Evolutionary conservation across 1,140 invertebrate species (phyloP).

Genomic region (Tetragonula clypearis): DNA sequence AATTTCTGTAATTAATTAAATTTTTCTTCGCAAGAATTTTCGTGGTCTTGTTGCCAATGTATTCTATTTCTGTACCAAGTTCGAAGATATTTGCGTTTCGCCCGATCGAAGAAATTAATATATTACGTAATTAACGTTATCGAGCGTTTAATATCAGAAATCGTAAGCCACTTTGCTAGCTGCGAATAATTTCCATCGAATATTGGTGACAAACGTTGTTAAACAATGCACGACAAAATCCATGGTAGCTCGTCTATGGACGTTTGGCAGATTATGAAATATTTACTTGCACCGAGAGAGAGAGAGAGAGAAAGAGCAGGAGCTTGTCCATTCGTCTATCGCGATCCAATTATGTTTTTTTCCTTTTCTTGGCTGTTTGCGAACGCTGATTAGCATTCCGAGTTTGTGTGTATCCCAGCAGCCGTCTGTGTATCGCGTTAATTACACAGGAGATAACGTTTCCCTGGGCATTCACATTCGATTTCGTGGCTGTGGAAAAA

Average conservation of each 20-base stretch:
- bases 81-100: background rate
- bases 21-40: no score
- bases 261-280: conserved; percentile 30
- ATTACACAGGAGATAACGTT: conserved; percentile 54
- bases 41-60: background rate
- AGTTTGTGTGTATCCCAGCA: background rate
- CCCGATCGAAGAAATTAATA: background rate
- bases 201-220: background rate
- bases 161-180: background rate
- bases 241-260: background rate
- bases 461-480: conserved; percentile 12
- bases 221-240: background rate
- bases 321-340: background rate
- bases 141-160: background rate
- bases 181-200: background rate
- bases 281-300: conserved; percentile 11
- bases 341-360: conserved; percentile 35
- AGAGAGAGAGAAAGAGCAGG: no score
- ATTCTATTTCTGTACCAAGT: background rate
- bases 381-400: conserved; percentile 26
- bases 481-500: conserved; percentile 25
- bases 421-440: conserved; percentile 27
- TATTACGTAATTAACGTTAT: background rate
- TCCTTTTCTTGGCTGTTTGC: conserved; percentile 3
- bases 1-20: no score